These are phyloP conservation scores for Thysanoteuthis rhombus DNA, from an alignment of 2,888 invertebrate species.

Conservation along the genomic window DNA sequence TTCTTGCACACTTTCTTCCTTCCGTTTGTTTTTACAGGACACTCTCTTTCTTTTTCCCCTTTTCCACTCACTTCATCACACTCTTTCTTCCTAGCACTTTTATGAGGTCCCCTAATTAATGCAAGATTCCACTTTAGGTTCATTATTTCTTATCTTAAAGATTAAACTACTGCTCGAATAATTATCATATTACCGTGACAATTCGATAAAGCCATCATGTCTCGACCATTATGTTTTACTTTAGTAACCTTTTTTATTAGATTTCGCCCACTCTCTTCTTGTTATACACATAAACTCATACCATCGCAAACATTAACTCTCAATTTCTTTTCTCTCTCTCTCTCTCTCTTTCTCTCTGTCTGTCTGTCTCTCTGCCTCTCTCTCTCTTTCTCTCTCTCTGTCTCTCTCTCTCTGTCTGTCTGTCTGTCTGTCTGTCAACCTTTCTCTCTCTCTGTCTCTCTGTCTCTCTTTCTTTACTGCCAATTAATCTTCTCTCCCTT, in stretches of 20 bases:
- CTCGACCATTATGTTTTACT: background rate
- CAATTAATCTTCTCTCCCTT: too few species aligned
- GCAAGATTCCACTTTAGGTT: background rate
- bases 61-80: background rate
- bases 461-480: too few species aligned
- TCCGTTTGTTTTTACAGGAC: background rate
- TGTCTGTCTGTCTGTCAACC: too few species aligned
- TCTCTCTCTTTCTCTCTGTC: too few species aligned
- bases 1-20: too few species aligned
- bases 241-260: background rate
- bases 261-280: background rate
- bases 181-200: background rate
- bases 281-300: too few species aligned
- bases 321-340: too few species aligned
- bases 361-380: too few species aligned
- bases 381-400: too few species aligned
- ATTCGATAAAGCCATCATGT: background rate
- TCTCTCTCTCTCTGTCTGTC: too few species aligned
- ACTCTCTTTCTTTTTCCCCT: background rate
- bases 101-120: background rate
- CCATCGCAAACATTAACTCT: too few species aligned
- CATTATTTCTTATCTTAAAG: background rate
- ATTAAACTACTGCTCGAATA: background rate
- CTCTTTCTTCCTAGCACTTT: background rate
- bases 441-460: too few species aligned